phyloP scores from a whole-genome alignment of 2,113 vertebrate species.

The Dendrocopos noguchii region DNA sequence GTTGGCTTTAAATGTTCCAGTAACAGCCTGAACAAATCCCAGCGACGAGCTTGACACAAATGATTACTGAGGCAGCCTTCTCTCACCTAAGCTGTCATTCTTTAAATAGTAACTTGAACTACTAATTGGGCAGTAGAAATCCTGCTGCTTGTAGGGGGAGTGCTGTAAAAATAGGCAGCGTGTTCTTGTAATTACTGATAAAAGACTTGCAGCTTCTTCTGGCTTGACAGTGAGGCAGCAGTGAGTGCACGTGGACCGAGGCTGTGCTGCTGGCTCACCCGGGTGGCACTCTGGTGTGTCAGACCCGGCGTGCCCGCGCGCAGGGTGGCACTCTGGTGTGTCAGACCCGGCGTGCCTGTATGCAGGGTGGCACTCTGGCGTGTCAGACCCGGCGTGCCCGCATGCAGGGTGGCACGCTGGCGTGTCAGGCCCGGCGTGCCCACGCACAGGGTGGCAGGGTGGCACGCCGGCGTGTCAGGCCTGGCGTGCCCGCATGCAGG shows the following conservation, averaged over 20 bases:
- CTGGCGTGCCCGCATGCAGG: neutral
- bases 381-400: neutral
- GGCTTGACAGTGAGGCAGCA: neutral
- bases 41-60: conserved; percentile 37
- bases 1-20: conserved; percentile 42
- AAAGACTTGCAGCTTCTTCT: neutral
- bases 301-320: neutral
- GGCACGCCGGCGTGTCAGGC: neutral
- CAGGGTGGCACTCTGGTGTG: neutral
- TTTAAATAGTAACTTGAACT: conserved; percentile 66
- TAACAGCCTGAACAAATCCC: conserved; percentile 49
- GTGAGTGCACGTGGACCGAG: accelerated
- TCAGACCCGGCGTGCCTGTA: neutral
- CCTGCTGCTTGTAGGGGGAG: conserved; percentile 29
- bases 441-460: neutral
- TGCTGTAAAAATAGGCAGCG: conserved; percentile 23
- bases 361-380: neutral
- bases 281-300: neutral
- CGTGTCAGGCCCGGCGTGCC: neutral
- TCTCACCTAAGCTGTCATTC: conserved; percentile 55
- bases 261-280: neutral
- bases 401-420: neutral
- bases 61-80: conserved; percentile 60
- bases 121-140: conserved; percentile 61
- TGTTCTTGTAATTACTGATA: conserved; percentile 53